These are phyloP conservation scores for Parnassius mnemosyne DNA, from an alignment of 2,888 invertebrate species.

Conservation along the genomic window DNA sequence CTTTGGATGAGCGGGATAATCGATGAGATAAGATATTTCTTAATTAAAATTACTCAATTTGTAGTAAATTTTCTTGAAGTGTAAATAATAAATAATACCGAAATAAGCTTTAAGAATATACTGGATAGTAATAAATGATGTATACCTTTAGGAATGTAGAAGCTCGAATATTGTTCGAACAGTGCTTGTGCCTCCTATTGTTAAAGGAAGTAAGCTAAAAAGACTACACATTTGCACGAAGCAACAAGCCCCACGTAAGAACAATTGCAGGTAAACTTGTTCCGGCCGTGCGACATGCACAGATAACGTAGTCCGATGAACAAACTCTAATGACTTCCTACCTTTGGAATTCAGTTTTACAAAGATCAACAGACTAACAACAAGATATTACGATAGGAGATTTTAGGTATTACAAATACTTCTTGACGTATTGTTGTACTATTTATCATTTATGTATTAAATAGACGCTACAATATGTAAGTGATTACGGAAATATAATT, in stretches of 20 bases:
- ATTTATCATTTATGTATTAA: too few species aligned
- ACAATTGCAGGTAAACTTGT: conserved; percentile 39
- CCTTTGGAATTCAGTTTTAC: conserved; percentile 30
- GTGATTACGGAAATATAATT: too few species aligned
- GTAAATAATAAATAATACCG: too few species aligned
- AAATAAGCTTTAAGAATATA: too few species aligned
- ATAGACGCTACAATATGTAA: too few species aligned
- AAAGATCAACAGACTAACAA: too few species aligned
- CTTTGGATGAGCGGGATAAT: not conserved
- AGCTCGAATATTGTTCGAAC: not conserved
- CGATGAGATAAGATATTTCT: not conserved
- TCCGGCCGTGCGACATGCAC: conserved; percentile 48
- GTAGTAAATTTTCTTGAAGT: too few species aligned
- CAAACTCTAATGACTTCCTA: conserved; percentile 71
- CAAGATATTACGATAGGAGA: too few species aligned
- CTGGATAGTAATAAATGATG: too few species aligned
- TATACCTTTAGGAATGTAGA: not conserved
- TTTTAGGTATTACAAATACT: too few species aligned
- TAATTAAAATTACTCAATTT: not conserved
- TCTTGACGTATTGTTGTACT: too few species aligned
- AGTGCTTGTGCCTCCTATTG: conserved; percentile 9
- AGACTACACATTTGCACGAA: conserved; percentile 27
- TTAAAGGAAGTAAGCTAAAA: conserved; percentile 20
- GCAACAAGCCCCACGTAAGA: conserved; percentile 35
- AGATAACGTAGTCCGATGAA: conserved; percentile 71